A percentile compares a stretch with the other conserved stretches of the same genome.
Conservation (phyloP, 2,797 vertebrate genomes). For the Sphenopsis melanotis region DNA sequence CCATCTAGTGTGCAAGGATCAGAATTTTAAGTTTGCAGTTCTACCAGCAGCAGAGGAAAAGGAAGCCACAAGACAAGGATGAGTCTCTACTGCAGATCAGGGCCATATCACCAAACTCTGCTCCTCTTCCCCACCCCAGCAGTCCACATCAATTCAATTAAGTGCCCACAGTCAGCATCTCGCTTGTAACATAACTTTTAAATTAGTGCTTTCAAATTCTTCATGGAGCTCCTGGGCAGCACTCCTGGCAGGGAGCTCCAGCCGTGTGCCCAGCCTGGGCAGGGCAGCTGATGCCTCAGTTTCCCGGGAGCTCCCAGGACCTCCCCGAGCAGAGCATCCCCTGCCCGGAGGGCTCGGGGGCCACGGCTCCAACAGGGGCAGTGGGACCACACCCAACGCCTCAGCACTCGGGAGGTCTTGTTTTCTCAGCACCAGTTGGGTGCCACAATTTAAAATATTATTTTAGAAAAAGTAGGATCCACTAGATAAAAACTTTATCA, state of each 20-base stretch:
- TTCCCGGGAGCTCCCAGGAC: neutral
- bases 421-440: slow-evolving; percentile 6
- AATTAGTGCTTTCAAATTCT: neutral
- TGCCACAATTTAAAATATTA: neutral
- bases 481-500: neutral
- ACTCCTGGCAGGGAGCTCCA: neutral
- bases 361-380: neutral
- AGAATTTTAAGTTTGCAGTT: slow-evolving; percentile 66
- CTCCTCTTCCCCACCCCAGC: neutral
- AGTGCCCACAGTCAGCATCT: neutral
- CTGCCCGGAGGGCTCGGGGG: neutral
- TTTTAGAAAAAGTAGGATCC: slow-evolving; percentile 1
- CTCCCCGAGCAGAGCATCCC: neutral
- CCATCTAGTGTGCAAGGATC: slow-evolving; percentile 76
- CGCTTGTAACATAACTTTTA: neutral
- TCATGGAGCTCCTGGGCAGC: neutral
- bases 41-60: neutral
- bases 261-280: neutral
- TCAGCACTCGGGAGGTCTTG: neutral
- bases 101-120: neutral
- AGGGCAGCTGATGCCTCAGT: neutral
- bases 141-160: neutral
- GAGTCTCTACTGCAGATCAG: neutral
- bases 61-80: neutral
- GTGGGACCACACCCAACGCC: neutral